Evolutionary conservation across 2,113 vertebrate species (phyloP).

Genomic region (Procavia capensis): DNA sequence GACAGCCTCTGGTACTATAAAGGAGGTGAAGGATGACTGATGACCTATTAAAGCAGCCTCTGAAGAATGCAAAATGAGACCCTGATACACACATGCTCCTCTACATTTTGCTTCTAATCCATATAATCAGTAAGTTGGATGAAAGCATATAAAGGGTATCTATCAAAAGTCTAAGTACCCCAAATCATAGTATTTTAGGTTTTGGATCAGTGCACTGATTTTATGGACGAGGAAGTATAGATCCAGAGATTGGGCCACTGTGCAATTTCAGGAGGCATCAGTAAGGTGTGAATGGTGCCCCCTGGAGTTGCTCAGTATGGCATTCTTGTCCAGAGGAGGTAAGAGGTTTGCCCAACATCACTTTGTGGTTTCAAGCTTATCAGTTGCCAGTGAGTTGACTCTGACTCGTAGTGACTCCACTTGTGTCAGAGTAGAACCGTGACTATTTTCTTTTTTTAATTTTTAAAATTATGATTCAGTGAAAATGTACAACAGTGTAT

Average conservation of each 20-base stretch:
- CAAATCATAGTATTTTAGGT: background rate
- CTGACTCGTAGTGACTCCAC: too few relatives aligned
- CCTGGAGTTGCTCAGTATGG: background rate
- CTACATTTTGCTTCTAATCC: background rate
- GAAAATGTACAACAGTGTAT: too few relatives aligned
- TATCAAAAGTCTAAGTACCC: slow-evolving; percentile 19
- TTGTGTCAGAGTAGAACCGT: too few relatives aligned
- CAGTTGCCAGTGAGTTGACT: too few relatives aligned
- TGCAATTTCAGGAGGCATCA: background rate
- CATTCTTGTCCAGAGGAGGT: background rate
- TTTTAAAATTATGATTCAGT: too few relatives aligned
- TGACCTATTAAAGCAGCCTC: slow-evolving; percentile 71
- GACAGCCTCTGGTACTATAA: background rate
- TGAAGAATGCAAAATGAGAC: background rate
- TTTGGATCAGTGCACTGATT: background rate
- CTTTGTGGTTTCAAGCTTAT: background rate
- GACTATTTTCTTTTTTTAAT: too few relatives aligned
- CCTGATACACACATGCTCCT: background rate
- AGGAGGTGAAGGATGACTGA: slow-evolving; percentile 68
- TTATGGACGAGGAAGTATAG: background rate
- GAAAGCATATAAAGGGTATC: slow-evolving; percentile 19
- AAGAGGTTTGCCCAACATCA: background rate
- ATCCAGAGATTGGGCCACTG: background rate
- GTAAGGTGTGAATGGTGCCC: background rate
- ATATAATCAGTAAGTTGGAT: background rate